Conservation (phyloP, 2,888 invertebrate species). For the Chydorus sphaericus region DNA sequence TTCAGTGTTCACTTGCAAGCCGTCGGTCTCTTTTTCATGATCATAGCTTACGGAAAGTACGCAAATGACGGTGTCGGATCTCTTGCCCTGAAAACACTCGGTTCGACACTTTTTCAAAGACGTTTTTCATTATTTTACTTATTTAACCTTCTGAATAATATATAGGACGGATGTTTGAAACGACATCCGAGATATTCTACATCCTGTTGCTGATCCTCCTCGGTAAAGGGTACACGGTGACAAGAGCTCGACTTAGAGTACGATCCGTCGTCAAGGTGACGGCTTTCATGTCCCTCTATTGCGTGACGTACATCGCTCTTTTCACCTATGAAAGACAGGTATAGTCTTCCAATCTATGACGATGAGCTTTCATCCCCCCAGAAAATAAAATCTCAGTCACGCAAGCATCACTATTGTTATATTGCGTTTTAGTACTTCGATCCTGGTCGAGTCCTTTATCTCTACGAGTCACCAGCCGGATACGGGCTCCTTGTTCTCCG, state of each 20-base stretch:
- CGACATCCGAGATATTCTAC: constrained; percentile 56
- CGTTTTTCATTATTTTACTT: constrained; percentile 4
- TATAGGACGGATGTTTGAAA: constrained; percentile 54
- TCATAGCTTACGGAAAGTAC: constrained; percentile 57
- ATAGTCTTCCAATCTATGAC: constrained; percentile 3
- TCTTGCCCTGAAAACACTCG: constrained; percentile 30
- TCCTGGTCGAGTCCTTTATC: constrained; percentile 74
- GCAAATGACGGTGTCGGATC: constrained; percentile 55
- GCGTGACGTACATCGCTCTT: constrained; percentile 53
- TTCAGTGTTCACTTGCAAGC: constrained; percentile 54
- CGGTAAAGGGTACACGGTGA: constrained; percentile 82
- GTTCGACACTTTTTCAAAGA: constrained; percentile 24
- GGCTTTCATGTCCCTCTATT: constrained; percentile 61
- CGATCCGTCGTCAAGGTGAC: constrained; percentile 59
- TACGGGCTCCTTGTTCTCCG: constrained; percentile 62
- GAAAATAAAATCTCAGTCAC: too few relatives aligned
- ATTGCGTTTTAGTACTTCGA: constrained; percentile 53
- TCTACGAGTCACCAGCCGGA: constrained; percentile 82
- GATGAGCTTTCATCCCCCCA: too few relatives aligned
- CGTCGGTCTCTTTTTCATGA: constrained; percentile 49
- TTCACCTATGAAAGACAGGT: constrained; percentile 70
- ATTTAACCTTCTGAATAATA: constrained; percentile 20
- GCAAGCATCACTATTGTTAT: constrained; percentile 6
- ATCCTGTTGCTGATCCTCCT: constrained; percentile 62
- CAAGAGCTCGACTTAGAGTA: constrained; percentile 59